phyloP scores from a whole-genome alignment of 1,140 invertebrate genomes.

The Scaptomyza graminum region DNA sequence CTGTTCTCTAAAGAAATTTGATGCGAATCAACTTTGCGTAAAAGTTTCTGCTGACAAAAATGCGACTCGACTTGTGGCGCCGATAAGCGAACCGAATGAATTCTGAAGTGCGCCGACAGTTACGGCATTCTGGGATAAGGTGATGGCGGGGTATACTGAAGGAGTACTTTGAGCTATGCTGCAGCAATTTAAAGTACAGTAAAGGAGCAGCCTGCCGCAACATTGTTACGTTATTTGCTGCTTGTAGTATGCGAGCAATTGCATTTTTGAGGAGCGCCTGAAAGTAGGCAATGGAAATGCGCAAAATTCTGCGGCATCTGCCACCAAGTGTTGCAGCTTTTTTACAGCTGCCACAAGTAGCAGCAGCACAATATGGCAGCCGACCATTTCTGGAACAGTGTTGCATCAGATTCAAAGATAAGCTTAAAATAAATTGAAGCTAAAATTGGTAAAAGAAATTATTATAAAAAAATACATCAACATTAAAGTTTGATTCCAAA shows the following conservation, averaged over 20 bases:
- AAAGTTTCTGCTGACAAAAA: constrained; percentile 51
- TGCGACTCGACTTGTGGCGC: constrained; percentile 41
- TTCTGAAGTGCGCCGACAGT: constrained; percentile 31
- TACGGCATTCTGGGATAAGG: constrained; percentile 24
- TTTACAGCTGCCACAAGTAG: constrained; percentile 12
- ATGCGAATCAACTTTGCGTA: constrained; percentile 49
- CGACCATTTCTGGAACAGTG: constrained; percentile 18
- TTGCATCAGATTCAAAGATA: constrained; percentile 16
- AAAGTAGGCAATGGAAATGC: constrained; percentile 62
- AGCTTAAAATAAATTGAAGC: not conserved
- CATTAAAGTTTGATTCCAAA: too few species aligned
- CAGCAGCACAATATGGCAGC: constrained; percentile 35
- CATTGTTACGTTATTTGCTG: constrained; percentile 27
- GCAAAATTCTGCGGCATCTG: constrained; percentile 47
- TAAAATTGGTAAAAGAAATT: not conserved
- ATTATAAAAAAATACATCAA: too few species aligned
- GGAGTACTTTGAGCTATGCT: constrained; percentile 15
- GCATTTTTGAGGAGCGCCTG: constrained; percentile 38
- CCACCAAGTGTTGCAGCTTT: constrained; percentile 52
- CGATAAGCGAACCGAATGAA: constrained; percentile 65
- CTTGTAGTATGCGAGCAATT: constrained; percentile 6
- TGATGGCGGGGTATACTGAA: too few species aligned
- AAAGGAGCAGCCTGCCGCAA: constrained; percentile 15
- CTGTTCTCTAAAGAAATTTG: constrained; percentile 38
- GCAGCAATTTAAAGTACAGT: constrained; percentile 42